phyloP scores from a whole-genome alignment of 2,113 vertebrate genomes.

The Bungarus multicinctus region DNA sequence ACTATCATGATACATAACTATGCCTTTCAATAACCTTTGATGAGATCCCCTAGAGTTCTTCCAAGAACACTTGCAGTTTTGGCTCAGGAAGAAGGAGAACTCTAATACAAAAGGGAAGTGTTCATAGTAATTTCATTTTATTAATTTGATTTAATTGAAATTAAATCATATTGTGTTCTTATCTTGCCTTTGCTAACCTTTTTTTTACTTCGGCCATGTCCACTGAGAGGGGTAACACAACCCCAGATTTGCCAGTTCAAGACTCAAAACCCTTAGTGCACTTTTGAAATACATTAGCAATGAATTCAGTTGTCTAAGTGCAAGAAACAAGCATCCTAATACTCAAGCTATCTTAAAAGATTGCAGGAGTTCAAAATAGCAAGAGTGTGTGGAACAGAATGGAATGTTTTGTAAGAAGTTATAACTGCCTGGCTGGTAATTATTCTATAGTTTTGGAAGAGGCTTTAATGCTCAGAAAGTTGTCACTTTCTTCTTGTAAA shows the following conservation, averaged over 20 bases:
- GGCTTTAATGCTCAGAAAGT: neutral
- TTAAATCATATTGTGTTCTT: neutral
- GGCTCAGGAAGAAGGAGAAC: neutral
- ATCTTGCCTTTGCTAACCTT: neutral
- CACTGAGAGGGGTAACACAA: neutral
- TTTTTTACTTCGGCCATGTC: neutral
- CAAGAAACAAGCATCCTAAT: neutral
- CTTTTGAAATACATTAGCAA: neutral
- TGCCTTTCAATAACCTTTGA: neutral
- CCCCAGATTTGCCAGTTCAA: neutral
- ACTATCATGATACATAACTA: neutral
- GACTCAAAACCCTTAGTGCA: neutral
- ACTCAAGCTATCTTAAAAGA: neutral
- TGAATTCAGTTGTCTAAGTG: neutral
- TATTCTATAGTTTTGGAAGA: neutral
- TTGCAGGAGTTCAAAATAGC: neutral
- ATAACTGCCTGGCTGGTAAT: neutral
- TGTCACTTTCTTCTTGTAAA: neutral
- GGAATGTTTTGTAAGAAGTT: neutral
- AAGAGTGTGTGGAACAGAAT: neutral
- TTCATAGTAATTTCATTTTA: neutral
- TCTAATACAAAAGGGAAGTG: neutral
- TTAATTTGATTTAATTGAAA: neutral
- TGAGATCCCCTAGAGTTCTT: neutral
- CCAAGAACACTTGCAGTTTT: neutral